Percentiles rank a stretch among this genome's conserved stretches.
phyloP scores from a whole-genome alignment of 2,888 invertebrate genomes.

The Chymomyza amoena region DNA sequence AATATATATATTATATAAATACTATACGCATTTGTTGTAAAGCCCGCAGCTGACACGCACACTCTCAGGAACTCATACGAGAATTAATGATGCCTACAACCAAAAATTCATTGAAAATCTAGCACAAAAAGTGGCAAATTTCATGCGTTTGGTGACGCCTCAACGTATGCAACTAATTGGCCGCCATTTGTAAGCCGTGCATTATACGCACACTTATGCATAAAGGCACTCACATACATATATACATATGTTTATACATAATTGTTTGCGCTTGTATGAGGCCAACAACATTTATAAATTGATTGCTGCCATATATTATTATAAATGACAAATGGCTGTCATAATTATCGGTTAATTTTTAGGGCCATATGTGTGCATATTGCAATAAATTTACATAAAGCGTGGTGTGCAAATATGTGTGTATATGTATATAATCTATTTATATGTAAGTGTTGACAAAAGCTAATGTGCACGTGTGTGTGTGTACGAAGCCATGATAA shows the following conservation, averaged over 20 bases:
- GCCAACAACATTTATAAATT: slow-evolving; percentile 39
- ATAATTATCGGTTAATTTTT: slow-evolving; percentile 71
- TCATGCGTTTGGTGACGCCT: slow-evolving; percentile 1
- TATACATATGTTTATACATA: slow-evolving; percentile 27
- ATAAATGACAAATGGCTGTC: slow-evolving; percentile 62
- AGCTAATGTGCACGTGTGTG: slow-evolving; percentile 14
- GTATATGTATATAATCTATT: slow-evolving; percentile 18
- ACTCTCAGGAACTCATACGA: background rate
- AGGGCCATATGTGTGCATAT: slow-evolving; percentile 58
- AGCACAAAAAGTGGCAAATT: background rate
- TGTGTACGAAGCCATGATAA: slow-evolving; percentile 6
- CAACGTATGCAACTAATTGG: slow-evolving; percentile 38
- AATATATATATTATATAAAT: background rate
- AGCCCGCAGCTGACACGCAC: background rate
- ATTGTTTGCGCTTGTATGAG: slow-evolving; percentile 40
- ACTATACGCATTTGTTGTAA: background rate
- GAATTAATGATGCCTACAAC: slow-evolving; percentile 37
- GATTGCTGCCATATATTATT: slow-evolving; percentile 45
- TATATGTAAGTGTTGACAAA: slow-evolving; percentile 32
- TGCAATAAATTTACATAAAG: slow-evolving; percentile 27
- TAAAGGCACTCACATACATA: background rate
- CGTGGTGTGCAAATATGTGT: background rate
- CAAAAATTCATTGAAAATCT: slow-evolving; percentile 26
- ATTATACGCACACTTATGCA: background rate
- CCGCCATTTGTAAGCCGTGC: background rate